Base-by-base conservation (phyloP, 2,113 vertebrate species). In the Uropsilus gracilis region DNA sequence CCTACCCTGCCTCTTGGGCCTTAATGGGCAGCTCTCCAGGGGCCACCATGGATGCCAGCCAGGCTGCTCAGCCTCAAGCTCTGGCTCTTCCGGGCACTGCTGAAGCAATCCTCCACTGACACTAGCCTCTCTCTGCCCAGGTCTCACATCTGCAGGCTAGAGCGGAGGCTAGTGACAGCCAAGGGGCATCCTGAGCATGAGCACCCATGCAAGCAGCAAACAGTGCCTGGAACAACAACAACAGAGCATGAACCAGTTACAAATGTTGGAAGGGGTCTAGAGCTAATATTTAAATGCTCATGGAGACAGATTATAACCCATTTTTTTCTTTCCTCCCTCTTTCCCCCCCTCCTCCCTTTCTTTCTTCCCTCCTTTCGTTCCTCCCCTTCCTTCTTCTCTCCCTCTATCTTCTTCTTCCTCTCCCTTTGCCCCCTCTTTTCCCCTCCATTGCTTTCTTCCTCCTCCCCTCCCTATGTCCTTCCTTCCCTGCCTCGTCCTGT, bases 171-270 rank as follows among this genome's bases (percentile, higher is more conserved):
- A 28, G 46, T n/a, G 37, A 10, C 20, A 1, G 26, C 37, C 0
- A 1, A 13, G n/a, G 9, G 6, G 16, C 4, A n/a, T 8, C 12
- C 2, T 9, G 12, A n/a, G 64, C 32, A 32, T 8, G 16, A 9
- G 44, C 42, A n/a, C 3, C 3, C 8, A 1, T 1, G 6, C 8
- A 9, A 5, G 4, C 14, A 20, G 44, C 9, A 4, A 2, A 57
- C 32, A 12, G 12, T 3, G 55, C 20, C 39, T 61, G 50, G 28
- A 10, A 9, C n/a, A n/a, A n/a, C n/a, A n/a, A n/a, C n/a, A n/a
- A n/a, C 53, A 57, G 63, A 57, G 30, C 32, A 63, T 46, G 63
- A 46, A n/a, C 30, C 2, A 3, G 3, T 32, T 37, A 16, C 30
- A 42, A 64, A 53, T 0, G 32, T n/a, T 55, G n/a, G 18, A 11